Evolutionary conservation across 2,113 vertebrate genomes (phyloP).

Genomic region (Colistium nudipinnis): DNA sequence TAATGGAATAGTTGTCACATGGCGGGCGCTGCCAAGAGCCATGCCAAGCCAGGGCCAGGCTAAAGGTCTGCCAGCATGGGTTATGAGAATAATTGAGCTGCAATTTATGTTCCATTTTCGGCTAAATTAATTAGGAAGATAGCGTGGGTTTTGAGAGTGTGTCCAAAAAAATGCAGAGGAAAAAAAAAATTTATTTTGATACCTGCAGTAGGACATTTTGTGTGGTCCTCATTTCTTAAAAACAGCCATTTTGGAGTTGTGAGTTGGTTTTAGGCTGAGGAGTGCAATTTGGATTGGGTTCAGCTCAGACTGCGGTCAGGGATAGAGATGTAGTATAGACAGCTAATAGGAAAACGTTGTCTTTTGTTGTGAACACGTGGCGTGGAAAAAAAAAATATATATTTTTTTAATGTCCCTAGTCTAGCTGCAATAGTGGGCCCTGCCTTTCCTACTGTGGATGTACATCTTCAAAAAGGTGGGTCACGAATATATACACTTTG

Average conservation of each 20-base stretch:
- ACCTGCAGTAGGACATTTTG: too few relatives aligned
- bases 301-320: too few relatives aligned
- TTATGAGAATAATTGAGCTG: conserved; percentile 31
- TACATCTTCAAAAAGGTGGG: background rate
- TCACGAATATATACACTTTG: background rate
- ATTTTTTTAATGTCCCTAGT: too few relatives aligned
- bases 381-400: too few relatives aligned
- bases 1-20: conserved; percentile 52
- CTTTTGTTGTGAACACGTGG: too few relatives aligned
- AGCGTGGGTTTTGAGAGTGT: conserved; percentile 6
- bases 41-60: conserved; percentile 38
- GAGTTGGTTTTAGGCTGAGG: background rate
- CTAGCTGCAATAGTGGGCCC: too few relatives aligned
- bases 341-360: too few relatives aligned
- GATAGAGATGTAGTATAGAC: too few relatives aligned
- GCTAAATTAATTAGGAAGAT: conserved; percentile 23
- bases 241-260: too few relatives aligned
- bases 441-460: too few relatives aligned
- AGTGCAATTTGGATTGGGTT: background rate
- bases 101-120: conserved; percentile 32
- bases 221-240: too few relatives aligned
- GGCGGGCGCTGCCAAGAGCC: conserved; percentile 47
- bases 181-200: background rate
- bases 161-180: background rate
- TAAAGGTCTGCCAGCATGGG: conserved; percentile 22